Evolutionary conservation across 2,113 vertebrate genomes (phyloP).

Genomic region (Phyllostomus hastatus): DNA sequence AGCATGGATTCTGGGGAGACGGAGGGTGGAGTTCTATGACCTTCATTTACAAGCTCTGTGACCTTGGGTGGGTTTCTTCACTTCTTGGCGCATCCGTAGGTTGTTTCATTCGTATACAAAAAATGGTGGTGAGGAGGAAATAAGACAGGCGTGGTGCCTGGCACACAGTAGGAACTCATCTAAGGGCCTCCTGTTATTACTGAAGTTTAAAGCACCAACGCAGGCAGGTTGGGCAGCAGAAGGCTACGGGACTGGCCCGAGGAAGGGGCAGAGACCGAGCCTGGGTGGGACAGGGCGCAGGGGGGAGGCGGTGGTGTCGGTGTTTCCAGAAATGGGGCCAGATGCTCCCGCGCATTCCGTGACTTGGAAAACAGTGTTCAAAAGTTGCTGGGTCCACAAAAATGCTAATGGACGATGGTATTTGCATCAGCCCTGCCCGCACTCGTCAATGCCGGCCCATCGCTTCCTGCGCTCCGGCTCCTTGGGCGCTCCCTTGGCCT

Average conservation of each 20-base stretch:
- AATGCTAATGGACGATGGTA: neutral
- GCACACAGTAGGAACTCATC: neutral
- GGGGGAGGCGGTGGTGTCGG: neutral
- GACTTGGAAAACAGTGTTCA: conserved; percentile 35
- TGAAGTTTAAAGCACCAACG: neutral
- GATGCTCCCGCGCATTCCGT: neutral
- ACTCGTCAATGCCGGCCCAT: neutral
- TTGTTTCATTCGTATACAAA: neutral
- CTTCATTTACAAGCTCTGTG: neutral
- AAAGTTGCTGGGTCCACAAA: neutral
- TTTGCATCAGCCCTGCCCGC: neutral
- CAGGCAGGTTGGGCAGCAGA: neutral
- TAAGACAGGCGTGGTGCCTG: neutral
- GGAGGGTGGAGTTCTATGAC: fast-evolving
- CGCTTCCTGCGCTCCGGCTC: neutral
- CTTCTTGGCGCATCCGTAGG: neutral
- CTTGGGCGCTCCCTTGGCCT: conserved; percentile 12
- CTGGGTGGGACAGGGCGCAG: neutral
- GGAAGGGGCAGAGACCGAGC: neutral
- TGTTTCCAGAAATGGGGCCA: neutral
- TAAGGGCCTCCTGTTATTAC: fast-evolving
- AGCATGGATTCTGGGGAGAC: neutral
- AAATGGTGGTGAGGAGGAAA: neutral
- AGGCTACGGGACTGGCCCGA: fast-evolving
- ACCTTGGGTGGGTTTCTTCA: neutral